phyloP scores from a whole-genome alignment of 2,797 vertebrate genomes.

The Thaleichthys pacificus region DNA sequence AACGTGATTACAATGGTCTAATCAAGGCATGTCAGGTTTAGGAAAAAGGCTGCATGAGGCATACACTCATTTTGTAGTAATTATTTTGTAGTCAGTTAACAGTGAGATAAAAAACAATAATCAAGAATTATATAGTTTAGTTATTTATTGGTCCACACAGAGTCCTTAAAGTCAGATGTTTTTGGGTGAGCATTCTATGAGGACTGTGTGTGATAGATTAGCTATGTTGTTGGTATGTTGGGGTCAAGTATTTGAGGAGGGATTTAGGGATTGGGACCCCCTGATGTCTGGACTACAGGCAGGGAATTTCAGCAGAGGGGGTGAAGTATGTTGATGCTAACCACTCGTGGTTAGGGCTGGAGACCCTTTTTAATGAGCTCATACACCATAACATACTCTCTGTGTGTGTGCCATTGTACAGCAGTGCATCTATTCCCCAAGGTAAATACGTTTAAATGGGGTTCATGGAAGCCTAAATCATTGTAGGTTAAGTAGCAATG shows the following conservation, averaged over 20 bases:
- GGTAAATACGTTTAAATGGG: neutral
- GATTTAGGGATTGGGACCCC: slow-evolving; percentile 5
- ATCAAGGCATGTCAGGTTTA: neutral
- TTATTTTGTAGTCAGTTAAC: neutral
- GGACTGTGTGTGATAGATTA: neutral
- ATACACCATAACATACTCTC: neutral
- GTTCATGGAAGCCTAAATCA: too few species aligned
- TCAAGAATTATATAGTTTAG: too few species aligned
- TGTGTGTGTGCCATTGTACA: neutral
- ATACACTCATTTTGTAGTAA: too few species aligned
- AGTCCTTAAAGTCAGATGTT: neutral
- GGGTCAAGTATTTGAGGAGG: slow-evolving; percentile 2
- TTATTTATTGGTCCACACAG: too few species aligned
- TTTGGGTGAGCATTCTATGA: neutral
- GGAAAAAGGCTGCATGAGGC: too few species aligned
- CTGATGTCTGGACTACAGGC: neutral
- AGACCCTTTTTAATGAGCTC: neutral
- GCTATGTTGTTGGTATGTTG: slow-evolving; percentile 1
- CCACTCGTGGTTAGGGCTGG: neutral
- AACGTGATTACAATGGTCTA: neutral
- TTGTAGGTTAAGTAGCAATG: too few species aligned
- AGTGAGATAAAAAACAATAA: too few species aligned
- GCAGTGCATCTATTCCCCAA: neutral
- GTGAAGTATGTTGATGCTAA: neutral
- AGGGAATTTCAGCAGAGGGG: neutral